Base-by-base conservation (phyloP, 1,140 invertebrate species). In the Anoplophora glabripennis region DNA sequence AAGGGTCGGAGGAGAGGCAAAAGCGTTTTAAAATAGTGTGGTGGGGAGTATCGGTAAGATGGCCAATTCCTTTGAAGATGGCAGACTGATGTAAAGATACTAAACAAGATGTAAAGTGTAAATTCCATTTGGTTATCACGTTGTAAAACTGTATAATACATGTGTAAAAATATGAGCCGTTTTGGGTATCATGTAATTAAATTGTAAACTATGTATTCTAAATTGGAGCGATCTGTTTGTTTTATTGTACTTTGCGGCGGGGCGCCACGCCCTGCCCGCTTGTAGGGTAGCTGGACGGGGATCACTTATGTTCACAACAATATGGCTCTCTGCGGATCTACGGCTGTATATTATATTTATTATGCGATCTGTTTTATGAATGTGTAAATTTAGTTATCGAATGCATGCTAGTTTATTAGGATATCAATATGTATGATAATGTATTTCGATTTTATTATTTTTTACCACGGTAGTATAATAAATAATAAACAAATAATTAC, bases 361-460 rank as follows among this genome's bases (percentile, higher is more conserved):
- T 71, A 67, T 64, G 58, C 68, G 66, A 70, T 70, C 68, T 70
- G 66, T 70, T 68, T 67, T 58, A 66, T 69, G 60, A 61, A 64
- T 69, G 63, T 71, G 65, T 71, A 71, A 67, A 72, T 72, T 71
- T 72, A 71, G 64, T 72, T 72, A 68, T 69, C 64, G 71, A 69
- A 73, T 73, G 72, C 72, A 74, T 74, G 71, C 70, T 74, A 74
- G 71, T 69, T 74, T 67, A 63, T 72, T 72, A 70, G 68, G 60
- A 64, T 71, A 71, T 70, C 66, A 65, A 70, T 69, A 72, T 71
- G 67, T 71, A 71, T 66, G 61, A 71, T 70, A 74, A 72, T 74
- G 72, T 74, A 74, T 74, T 70, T 73, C 72, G 68, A 74, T 72
- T 74, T 74, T 74, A 74, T 74, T 74, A 74, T 74, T 74, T 74